Conservation (phyloP, 2,888 invertebrate species). For the Papilio gigon region DNA sequence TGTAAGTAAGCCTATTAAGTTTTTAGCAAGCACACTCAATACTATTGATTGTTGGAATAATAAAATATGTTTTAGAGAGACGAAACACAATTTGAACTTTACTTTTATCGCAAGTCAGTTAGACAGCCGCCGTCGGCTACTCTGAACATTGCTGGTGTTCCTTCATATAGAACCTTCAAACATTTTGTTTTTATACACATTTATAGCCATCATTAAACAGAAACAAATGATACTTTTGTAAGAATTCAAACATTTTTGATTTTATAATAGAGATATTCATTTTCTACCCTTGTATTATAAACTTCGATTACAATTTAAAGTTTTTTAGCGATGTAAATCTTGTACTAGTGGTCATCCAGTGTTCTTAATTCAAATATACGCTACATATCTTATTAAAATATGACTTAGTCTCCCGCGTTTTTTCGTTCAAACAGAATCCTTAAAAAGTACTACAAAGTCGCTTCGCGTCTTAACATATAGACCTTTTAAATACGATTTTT, state of each 20-base stretch:
- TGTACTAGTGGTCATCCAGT: no score
- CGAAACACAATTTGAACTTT: conserved; percentile 48
- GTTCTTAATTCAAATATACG: no score
- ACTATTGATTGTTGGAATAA: conserved; percentile 46
- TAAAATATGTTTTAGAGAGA: conserved; percentile 48
- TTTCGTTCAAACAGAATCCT: no score
- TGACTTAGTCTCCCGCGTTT: no score
- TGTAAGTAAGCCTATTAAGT: conserved; percentile 47
- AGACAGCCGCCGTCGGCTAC: conserved; percentile 46
- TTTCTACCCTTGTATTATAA: neutral
- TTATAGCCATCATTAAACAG: conserved; percentile 44
- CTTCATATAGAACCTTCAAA: conserved; percentile 9
- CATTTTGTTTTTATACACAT: conserved; percentile 24
- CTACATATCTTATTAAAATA: no score
- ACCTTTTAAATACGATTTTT: neutral
- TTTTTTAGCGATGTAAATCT: neutral
- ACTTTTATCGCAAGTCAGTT: conserved; percentile 46
- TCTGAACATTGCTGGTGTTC: neutral
- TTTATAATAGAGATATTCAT: neutral
- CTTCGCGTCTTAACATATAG: neutral
- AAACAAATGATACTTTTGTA: conserved; percentile 41
- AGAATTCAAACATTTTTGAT: neutral
- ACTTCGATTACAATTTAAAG: conserved; percentile 7
- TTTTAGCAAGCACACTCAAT: conserved; percentile 49
- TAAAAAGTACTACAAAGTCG: no score